Percentiles rank a stretch among this genome's conserved stretches.
Evolutionary conservation across 2,797 vertebrate genomes (phyloP).

Genomic region (Geotria australis): DNA sequence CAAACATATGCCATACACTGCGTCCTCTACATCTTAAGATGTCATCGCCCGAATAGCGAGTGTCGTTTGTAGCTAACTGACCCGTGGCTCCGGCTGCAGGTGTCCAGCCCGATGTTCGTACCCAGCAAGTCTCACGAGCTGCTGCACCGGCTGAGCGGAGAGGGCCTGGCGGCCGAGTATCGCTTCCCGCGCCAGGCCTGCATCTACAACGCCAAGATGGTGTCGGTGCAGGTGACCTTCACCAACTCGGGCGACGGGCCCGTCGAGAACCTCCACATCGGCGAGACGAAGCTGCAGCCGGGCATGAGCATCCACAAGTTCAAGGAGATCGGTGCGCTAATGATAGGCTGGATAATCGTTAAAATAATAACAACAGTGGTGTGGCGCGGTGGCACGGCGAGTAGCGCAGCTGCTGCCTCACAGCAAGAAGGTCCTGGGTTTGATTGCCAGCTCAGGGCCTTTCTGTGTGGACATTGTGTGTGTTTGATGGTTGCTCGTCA

Average conservation of each 20-base stretch:
- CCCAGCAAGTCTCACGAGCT: constrained; percentile 36
- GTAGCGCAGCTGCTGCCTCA: too few species aligned
- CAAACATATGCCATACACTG: too few species aligned
- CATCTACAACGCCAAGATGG: constrained; percentile 42
- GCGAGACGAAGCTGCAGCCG: constrained; percentile 38
- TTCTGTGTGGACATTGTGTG: too few species aligned
- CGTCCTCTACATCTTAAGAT: too few species aligned
- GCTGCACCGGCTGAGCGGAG: constrained; percentile 62
- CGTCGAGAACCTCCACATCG: constrained; percentile 36
- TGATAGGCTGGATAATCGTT: background rate
- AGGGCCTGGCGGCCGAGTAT: constrained; percentile 63
- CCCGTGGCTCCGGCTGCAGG: constrained; percentile 10
- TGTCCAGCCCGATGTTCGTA: constrained; percentile 18
- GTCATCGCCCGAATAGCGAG: too few species aligned
- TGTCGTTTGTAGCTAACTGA: too few species aligned
- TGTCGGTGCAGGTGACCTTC: constrained; percentile 65
- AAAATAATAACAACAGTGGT: too few species aligned
- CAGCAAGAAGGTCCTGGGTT: too few species aligned
- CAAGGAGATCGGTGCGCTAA: constrained; percentile 39
- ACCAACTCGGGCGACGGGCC: constrained; percentile 47
- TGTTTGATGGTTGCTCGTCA: too few species aligned
- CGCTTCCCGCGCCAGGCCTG: constrained; percentile 69
- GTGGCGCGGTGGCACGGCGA: too few species aligned
- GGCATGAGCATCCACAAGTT: constrained; percentile 79
- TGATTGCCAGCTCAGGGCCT: too few species aligned